phyloP scores from a whole-genome alignment of 2,888 invertebrate species.

The Desoria tigrina region DNA sequence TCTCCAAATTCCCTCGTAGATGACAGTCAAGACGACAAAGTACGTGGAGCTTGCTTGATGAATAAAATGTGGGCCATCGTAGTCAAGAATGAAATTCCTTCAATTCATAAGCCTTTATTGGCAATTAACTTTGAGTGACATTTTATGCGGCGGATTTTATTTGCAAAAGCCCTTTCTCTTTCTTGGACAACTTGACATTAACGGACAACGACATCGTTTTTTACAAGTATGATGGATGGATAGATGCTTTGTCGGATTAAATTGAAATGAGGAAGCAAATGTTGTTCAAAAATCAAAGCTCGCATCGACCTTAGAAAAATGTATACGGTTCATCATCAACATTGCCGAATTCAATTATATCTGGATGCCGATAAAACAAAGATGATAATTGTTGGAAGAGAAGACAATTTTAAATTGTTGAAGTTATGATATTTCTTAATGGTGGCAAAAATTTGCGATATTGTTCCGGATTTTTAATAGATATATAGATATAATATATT shows the following conservation, averaged over 20 bases:
- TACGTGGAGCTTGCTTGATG: constrained; percentile 9
- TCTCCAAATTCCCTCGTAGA: background rate
- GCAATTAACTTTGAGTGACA: too few species aligned
- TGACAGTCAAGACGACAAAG: constrained; percentile 14
- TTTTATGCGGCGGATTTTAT: constrained; percentile 24
- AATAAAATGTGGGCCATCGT: constrained; percentile 5
- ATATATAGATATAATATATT: constrained; percentile 7
- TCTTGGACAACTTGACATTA: constrained; percentile 32
- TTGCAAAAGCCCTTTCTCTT: constrained; percentile 8
- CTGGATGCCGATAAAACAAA: constrained; percentile 31
- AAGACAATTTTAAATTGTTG: too few species aligned
- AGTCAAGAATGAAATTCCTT: too few species aligned
- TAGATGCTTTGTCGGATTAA: constrained; percentile 24
- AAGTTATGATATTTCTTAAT: constrained; percentile 32
- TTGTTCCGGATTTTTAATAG: too few species aligned
- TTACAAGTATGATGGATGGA: constrained; percentile 31
- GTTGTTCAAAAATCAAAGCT: constrained; percentile 20
- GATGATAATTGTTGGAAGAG: constrained; percentile 32
- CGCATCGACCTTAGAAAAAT: constrained; percentile 22
- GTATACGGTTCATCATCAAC: constrained; percentile 30
- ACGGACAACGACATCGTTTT: constrained; percentile 24
- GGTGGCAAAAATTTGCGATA: too few species aligned
- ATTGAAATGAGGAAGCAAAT: constrained; percentile 28
- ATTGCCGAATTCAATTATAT: constrained; percentile 28
- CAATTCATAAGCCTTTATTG: too few species aligned